phyloP scores from a whole-genome alignment of 2,797 vertebrate species.

The Mallotus villosus region DNA sequence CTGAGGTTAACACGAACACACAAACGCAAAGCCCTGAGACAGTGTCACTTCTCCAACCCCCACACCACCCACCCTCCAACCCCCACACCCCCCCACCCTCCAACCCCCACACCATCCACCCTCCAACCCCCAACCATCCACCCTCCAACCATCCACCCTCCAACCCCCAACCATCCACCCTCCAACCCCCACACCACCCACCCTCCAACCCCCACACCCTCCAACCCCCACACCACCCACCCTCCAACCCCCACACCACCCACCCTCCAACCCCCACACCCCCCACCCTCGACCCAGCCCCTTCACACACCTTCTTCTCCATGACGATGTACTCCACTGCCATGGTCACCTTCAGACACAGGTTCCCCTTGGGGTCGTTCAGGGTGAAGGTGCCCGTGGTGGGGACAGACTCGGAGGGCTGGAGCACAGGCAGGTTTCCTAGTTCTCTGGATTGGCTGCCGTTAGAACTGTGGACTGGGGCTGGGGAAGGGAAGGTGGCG shows the following conservation, averaged over 20 bases:
- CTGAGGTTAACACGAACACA: neutral
- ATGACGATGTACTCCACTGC: slow-evolving; percentile 64
- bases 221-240: too few species aligned
- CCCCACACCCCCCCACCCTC: slow-evolving; percentile 16
- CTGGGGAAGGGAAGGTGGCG: neutral
- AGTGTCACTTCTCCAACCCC: neutral
- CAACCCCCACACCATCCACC: too few species aligned
- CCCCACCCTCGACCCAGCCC: too few species aligned
- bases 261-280: too few species aligned
- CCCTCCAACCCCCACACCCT: slow-evolving; percentile 51
- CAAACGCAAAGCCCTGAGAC: slow-evolving; percentile 28
- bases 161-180: too few species aligned
- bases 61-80: too few species aligned
- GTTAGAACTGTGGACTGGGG: neutral
- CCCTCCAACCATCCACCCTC: too few species aligned
- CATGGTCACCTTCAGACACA: slow-evolving; percentile 62
- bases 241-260: too few species aligned
- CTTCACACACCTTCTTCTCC: slow-evolving; percentile 60
- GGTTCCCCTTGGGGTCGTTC: neutral
- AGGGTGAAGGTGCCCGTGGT: slow-evolving; percentile 52
- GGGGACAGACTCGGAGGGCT: slow-evolving; percentile 53
- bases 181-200: too few species aligned
- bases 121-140: too few species aligned
- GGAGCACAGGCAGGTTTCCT: slow-evolving; percentile 39
- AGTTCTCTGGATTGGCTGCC: neutral